Base-by-base conservation (phyloP, 2,888 invertebrate genomes). In the Chouioia cunea region DNA sequence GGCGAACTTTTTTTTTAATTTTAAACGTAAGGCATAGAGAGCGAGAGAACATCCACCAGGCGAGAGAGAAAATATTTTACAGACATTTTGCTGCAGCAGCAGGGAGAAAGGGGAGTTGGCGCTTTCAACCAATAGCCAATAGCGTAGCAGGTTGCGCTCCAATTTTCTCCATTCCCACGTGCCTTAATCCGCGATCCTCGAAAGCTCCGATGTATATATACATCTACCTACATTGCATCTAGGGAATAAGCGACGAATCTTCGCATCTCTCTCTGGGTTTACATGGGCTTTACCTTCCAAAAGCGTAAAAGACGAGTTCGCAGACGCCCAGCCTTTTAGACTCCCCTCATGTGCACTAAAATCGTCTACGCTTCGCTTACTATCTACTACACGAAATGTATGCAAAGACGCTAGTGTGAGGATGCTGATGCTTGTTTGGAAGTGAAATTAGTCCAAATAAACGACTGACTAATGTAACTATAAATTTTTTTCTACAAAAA, bases 221-320 rank as follows among this genome's bases (percentile, higher is more conserved):
- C 16, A 47, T 56, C 52, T 53, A 54, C 27, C 16, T 60, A 56
- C 57, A 53, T 48, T 73, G 70, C 66, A 66, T 62, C 70, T 46
- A 53, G 65, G 70, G 47, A 73, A 73, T 64, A 56, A 36, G 69
- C 66, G 58, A 70, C 65, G 68, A 52, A 65, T 69, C 60, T 65
- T 56, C 62, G 62, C 57, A 10, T 47, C 36, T 36, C 36, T 36
- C 36, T 36, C 6, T 71, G 76, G 75, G 73, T 74, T 76, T 76
- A 69, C 72, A 73, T 71, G 65, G 73, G 73, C 73, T 75, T 77
- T 70, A 57, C 48, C 52, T 74, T 74, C 64, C 65, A 67, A n/a
- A 23, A 22, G 23, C 56, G 64, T 53, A 54, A 65, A 50, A 67
- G 59, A 56, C 52, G 43, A 58, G 56, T 65, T 65, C 23, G 54